These are phyloP conservation scores for Haliclona indistincta DNA, from an alignment of 37 sponge, comb jelly and placozoan species.

Conservation along the genomic window DNA sequence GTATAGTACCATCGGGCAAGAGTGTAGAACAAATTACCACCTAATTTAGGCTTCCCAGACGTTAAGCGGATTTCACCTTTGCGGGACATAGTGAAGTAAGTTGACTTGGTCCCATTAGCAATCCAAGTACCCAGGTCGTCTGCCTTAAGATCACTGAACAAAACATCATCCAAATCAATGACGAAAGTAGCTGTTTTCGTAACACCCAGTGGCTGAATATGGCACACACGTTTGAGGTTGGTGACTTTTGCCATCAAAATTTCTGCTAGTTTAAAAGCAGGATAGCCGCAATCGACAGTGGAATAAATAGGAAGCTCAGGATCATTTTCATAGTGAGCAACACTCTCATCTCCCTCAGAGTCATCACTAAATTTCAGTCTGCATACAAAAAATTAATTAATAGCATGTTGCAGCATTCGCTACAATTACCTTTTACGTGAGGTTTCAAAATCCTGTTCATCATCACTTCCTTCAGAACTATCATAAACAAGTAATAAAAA, in stretches of 20 bases:
- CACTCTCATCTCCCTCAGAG: too few relatives aligned
- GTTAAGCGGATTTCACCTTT: not conserved
- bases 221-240: constrained; percentile 2
- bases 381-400: too few relatives aligned
- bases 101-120: constrained; percentile 24
- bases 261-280: not conserved
- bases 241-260: not conserved
- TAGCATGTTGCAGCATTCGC: too few relatives aligned
- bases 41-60: not conserved
- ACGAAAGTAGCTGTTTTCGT: constrained; percentile 25
- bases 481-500: too few relatives aligned
- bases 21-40: too few relatives aligned
- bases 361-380: too few relatives aligned
- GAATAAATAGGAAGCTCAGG: constrained; percentile 16
- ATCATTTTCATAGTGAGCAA: constrained; percentile 27
- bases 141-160: constrained; percentile 17
- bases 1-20: constrained; percentile 22
- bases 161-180: constrained; percentile 16
- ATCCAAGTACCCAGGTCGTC: constrained; percentile 40
- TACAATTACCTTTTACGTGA: too few relatives aligned
- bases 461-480: too few relatives aligned
- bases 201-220: constrained; percentile 31
- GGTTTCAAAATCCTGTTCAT: too few relatives aligned
- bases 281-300: constrained; percentile 1
- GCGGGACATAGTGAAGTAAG: constrained; percentile 4